Evolutionary conservation across 2,888 invertebrate genomes (phyloP), one percentile per base, ranked within the genome.

Genomic region (Leptinotarsa tumamoca): DNA sequence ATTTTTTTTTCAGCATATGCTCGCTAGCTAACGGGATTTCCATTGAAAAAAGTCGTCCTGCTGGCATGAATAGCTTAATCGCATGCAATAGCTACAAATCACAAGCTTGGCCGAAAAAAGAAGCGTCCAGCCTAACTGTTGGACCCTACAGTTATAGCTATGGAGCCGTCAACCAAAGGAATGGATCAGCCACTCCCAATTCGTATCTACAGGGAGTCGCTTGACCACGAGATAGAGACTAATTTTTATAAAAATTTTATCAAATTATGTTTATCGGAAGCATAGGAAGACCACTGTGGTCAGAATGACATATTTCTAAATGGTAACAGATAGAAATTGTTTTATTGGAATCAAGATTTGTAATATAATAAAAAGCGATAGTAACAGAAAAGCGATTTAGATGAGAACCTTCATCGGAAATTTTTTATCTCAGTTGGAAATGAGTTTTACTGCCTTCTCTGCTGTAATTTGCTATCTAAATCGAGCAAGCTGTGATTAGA

Each of bases 21-120:
- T 87, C 88, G 66, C 85, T 89, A n/a, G 86, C 88, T 51, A 89
- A 92, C 80, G 88, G 89, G 50, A 89, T 93, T 82, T 92, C 92
- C 72, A 92, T 93, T 81, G 94, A 94, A 84, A 90, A 91, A 78
- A 91, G 91, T 58, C 89, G 93, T 54, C 93, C 93, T 0, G 92
- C 92, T n/a, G 94, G 91, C 69, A 93, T 94, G 93, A 93, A 93
- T 89, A 94, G 94, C 75, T 89, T 94, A 76, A 93, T 94, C 77
- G 93, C 93, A 0, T 94, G 94, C 89, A 94, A 93, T 87, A 94
- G 94, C 87, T 94, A 92, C 89, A 94, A 94, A 86, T 94, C 93
- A 87, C 90, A 91, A 78, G 91, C 90, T 13, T 90, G 90, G 90
- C 88, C 89, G 4, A 83, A 87, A 75, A 86, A 85, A 72, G 87